These are phyloP conservation scores for Gymnorhina tibicen DNA, from an alignment of 2,113 vertebrate genomes.

Conservation along the genomic window DNA sequence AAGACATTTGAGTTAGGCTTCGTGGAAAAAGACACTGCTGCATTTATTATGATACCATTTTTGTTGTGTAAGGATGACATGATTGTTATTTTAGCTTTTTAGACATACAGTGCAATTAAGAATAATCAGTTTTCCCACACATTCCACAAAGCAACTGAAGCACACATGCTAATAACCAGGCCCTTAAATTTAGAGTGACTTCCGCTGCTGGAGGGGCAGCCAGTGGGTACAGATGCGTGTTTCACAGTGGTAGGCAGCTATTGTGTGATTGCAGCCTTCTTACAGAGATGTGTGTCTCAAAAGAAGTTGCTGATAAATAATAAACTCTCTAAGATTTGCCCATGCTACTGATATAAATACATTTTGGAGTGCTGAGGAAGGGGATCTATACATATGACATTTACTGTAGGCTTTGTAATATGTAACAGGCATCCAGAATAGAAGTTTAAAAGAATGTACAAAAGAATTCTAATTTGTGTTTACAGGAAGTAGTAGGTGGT, in stretches of 20 bases:
- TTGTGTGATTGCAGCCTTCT: neutral
- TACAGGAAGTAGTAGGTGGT: neutral
- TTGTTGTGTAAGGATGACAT: constrained; percentile 46
- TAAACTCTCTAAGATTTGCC: neutral
- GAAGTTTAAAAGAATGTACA: neutral
- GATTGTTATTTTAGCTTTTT: constrained; percentile 56
- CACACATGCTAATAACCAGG: constrained; percentile 19
- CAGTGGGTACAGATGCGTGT: neutral
- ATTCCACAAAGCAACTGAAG: constrained; percentile 49
- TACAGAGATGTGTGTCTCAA: neutral
- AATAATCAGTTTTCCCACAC: constrained; percentile 66
- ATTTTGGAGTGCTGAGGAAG: neutral
- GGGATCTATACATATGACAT: neutral
- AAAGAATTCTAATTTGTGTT: neutral
- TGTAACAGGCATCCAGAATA: neutral
- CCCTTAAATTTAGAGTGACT: constrained; percentile 16
- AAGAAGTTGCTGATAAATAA: neutral
- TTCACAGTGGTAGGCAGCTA: neutral
- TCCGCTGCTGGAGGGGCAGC: neutral
- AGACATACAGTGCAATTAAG: constrained; percentile 51
- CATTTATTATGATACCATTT: constrained; percentile 53
- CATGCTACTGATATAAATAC: neutral
- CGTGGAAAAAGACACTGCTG: constrained; percentile 41
- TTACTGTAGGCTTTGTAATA: neutral
- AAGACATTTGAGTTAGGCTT: constrained; percentile 48